phyloP scores from a whole-genome alignment of 1,140 invertebrate genomes.

The Saccostrea echinata region DNA sequence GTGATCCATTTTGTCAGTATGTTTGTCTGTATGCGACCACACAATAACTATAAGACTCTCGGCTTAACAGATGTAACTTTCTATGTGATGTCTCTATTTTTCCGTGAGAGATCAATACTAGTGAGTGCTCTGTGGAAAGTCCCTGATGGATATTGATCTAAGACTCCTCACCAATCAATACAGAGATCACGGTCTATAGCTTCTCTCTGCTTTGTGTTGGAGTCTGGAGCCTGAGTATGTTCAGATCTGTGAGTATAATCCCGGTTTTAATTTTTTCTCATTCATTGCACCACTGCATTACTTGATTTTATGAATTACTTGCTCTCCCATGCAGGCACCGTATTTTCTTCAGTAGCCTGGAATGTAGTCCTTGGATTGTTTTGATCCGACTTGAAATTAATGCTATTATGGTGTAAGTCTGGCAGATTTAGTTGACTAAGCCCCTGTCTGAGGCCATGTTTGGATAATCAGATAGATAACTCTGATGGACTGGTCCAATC shows the following conservation, averaged over 20 bases:
- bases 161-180: slow-evolving; percentile 18
- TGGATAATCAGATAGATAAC: neutral
- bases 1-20: neutral
- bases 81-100: neutral
- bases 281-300: neutral
- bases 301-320: slow-evolving; percentile 4
- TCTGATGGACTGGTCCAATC: neutral
- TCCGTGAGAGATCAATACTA: neutral
- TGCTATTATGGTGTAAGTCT: neutral
- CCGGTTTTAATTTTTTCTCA: neutral
- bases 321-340: neutral
- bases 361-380: neutral
- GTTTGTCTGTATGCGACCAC: slow-evolving; percentile 1
- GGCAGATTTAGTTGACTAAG: neutral
- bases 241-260: slow-evolving; percentile 20
- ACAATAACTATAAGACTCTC: slow-evolving; percentile 3
- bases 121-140: slow-evolving; percentile 20
- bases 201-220: neutral
- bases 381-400: neutral
- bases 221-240: neutral
- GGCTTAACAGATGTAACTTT: neutral
- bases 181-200: neutral
- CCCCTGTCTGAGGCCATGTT: neutral
- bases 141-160: slow-evolving; percentile 4
- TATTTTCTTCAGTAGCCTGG: neutral